A percentile compares a stretch with the other conserved stretches of the same genome.
Conservation (phyloP, 1,140 invertebrate species). For the Maniola jurtina region DNA sequence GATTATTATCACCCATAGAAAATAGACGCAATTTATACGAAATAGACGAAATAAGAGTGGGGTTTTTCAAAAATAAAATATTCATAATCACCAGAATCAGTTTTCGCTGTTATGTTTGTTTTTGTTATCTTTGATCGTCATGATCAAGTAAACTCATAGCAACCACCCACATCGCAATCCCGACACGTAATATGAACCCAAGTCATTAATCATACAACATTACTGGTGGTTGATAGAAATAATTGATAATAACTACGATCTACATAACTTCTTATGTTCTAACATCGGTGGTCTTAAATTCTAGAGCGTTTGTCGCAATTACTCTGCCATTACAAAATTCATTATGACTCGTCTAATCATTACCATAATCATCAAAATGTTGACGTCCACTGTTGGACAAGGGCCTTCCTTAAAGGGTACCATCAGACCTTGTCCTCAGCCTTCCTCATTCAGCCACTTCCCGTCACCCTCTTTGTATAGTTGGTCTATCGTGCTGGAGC, state of each 20-base stretch:
- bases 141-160: background rate
- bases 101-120: too few species aligned
- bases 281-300: background rate
- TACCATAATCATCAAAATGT: too few species aligned
- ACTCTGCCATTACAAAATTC: background rate
- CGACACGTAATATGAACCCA: slow-evolving; percentile 39
- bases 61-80: too few species aligned
- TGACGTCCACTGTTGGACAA: too few species aligned
- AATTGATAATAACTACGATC: slow-evolving; percentile 43
- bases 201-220: slow-evolving; percentile 53
- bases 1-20: background rate
- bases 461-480: too few species aligned
- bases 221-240: slow-evolving; percentile 45
- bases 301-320: slow-evolving; percentile 4
- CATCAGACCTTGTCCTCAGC: too few species aligned
- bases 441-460: too few species aligned
- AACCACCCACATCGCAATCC: slow-evolving; percentile 29
- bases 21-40: background rate
- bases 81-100: too few species aligned
- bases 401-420: too few species aligned
- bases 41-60: too few species aligned
- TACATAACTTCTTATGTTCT: slow-evolving; percentile 16
- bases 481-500: too few species aligned
- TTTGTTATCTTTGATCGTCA: too few species aligned
- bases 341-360: background rate